Conservation (phyloP, 2,888 invertebrate species). For the Trichacis sp. region DNA sequence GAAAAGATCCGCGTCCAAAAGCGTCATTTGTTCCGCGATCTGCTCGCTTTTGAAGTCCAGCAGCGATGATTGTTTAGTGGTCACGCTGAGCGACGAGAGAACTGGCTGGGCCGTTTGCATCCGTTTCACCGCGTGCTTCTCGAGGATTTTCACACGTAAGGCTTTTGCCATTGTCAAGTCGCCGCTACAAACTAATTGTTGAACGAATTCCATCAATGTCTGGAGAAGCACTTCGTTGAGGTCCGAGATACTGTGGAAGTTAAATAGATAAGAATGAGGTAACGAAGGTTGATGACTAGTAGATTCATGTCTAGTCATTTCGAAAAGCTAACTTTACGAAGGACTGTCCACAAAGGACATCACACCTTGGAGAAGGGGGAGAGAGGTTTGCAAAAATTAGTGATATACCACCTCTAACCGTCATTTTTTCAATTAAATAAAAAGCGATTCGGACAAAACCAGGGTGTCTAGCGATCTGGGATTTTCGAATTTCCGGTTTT, state of each 20-base stretch:
- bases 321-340: too few relatives aligned
- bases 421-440: too few relatives aligned
- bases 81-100: conserved; percentile 71
- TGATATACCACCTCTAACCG: too few relatives aligned
- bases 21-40: conserved; percentile 98
- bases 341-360: too few relatives aligned
- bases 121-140: conserved; percentile 80
- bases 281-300: too few relatives aligned
- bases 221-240: conserved; percentile 83
- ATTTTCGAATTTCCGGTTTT: too few relatives aligned
- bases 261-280: not conserved
- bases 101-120: conserved; percentile 69
- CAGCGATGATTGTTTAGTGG: conserved; percentile 76
- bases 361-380: too few relatives aligned
- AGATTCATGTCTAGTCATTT: too few relatives aligned
- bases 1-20: conserved; percentile 94
- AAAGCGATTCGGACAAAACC: too few relatives aligned
- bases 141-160: conserved; percentile 88
- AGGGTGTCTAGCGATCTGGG: too few relatives aligned
- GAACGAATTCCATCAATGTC: conserved; percentile 92
- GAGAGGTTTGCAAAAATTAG: too few relatives aligned
- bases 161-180: conserved; percentile 93
- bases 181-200: conserved; percentile 91
- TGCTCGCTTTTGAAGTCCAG: conserved; percentile 94
- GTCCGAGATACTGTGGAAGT: conserved; percentile 79